Evolutionary conservation across 2,113 vertebrate species (phyloP).

Genomic region (Eolophus roseicapilla): DNA sequence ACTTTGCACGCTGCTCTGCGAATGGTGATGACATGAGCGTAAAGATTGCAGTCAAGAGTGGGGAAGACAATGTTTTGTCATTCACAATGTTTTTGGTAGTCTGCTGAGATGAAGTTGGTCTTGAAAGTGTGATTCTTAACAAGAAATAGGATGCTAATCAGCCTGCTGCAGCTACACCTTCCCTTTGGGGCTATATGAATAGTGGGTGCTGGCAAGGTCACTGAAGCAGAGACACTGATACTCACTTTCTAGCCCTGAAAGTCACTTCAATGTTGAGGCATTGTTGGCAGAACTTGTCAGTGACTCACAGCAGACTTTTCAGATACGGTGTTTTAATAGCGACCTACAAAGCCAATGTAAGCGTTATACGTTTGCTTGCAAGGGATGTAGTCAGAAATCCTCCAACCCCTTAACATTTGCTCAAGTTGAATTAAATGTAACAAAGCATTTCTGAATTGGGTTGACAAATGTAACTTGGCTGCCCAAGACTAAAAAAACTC

Average conservation of each 20-base stretch:
- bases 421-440: not conserved
- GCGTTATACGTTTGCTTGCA: not conserved
- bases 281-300: constrained; percentile 4
- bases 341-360: not conserved
- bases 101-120: not conserved
- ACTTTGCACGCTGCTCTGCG: not conserved
- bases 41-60: not conserved
- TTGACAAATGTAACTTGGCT: not conserved
- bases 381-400: not conserved
- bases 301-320: not conserved
- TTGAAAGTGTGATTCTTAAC: not conserved
- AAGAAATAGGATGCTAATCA: not conserved
- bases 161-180: not conserved
- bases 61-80: not conserved
- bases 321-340: not conserved
- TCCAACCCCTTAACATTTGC: constrained; percentile 6
- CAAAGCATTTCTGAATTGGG: not conserved
- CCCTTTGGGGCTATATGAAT: not conserved
- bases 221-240: not conserved
- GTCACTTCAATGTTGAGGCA: not conserved
- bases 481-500: not conserved
- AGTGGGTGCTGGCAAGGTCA: not conserved
- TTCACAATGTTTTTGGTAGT: not conserved
- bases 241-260: not conserved
- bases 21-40: not conserved